These are phyloP conservation scores for Mythimna vitellina DNA, from an alignment of 2,888 invertebrate genomes.

Conservation along the genomic window DNA sequence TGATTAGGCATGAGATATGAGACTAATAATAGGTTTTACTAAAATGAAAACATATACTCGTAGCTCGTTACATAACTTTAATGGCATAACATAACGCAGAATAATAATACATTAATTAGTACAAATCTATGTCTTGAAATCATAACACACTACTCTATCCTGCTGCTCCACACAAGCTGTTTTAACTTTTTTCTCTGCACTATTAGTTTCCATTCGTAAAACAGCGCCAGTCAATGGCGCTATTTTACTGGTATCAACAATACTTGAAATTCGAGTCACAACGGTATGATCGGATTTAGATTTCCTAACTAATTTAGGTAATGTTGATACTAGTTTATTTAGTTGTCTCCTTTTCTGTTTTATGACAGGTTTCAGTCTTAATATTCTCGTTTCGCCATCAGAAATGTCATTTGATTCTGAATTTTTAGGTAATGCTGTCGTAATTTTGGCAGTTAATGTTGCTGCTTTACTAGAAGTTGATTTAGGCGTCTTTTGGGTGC, in stretches of 20 bases:
- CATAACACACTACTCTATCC: conserved; percentile 76
- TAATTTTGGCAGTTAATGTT: not conserved
- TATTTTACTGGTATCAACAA: not conserved
- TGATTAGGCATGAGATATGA: not conserved
- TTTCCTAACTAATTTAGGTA: conserved; percentile 5
- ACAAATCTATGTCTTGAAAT: conserved; percentile 39
- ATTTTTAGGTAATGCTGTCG: not conserved
- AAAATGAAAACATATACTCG: not conserved
- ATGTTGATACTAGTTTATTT: not conserved
- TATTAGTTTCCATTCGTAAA: conserved; percentile 7
- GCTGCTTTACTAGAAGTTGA: conserved; percentile 10
- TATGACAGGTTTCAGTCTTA: not conserved
- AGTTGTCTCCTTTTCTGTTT: conserved; percentile 1
- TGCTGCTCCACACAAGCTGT: conserved; percentile 74
- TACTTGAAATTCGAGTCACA: not conserved
- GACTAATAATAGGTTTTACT: not conserved
- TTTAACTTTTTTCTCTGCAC: conserved; percentile 3
- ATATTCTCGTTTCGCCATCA: conserved; percentile 5
- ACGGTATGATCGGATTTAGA: not conserved
- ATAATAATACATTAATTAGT: not conserved
- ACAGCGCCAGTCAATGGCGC: too few relatives aligned
- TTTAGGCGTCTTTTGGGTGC: not conserved
- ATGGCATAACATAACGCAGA: not conserved
- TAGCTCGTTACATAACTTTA: not conserved
- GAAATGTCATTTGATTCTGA: conserved; percentile 29